Percentiles rank a stretch among this genome's conserved stretches.
Evolutionary conservation across 2,888 invertebrate species (phyloP).

Genomic region (Tridacna crocea): DNA sequence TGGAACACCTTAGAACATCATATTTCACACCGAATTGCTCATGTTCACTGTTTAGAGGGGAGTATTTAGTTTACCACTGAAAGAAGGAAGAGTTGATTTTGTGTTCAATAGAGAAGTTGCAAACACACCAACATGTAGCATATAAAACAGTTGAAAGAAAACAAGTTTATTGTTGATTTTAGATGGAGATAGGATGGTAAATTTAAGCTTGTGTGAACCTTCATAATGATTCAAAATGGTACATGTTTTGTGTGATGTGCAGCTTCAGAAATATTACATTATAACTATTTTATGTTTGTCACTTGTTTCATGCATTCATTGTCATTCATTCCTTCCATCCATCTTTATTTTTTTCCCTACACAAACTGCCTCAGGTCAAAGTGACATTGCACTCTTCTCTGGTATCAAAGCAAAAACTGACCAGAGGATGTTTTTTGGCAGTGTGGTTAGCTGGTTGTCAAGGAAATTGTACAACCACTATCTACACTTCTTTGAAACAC

Average conservation of each 20-base stretch:
- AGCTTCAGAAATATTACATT: neutral
- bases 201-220: too few species aligned
- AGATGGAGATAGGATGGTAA: too few species aligned
- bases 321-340: constrained; percentile 71
- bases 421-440: constrained; percentile 89
- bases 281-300: constrained; percentile 39
- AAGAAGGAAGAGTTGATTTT: too few species aligned
- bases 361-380: constrained; percentile 36
- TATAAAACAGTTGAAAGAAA: too few species aligned
- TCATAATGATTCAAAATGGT: too few species aligned
- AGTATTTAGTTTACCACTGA: too few species aligned
- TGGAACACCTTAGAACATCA: too few species aligned
- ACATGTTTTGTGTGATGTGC: neutral
- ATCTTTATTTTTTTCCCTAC: constrained; percentile 53
- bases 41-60: too few species aligned
- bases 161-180: too few species aligned
- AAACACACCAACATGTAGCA: too few species aligned
- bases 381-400: constrained; percentile 3
- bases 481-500: constrained; percentile 91
- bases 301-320: constrained; percentile 70
- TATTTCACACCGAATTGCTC: too few species aligned
- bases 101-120: too few species aligned
- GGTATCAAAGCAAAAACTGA: neutral
- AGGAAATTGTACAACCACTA: constrained; percentile 93
- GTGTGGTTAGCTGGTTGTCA: constrained; percentile 99